These are phyloP conservation scores for Epinephelus moara DNA, from an alignment of 2,113 vertebrate species.

Conservation along the genomic window DNA sequence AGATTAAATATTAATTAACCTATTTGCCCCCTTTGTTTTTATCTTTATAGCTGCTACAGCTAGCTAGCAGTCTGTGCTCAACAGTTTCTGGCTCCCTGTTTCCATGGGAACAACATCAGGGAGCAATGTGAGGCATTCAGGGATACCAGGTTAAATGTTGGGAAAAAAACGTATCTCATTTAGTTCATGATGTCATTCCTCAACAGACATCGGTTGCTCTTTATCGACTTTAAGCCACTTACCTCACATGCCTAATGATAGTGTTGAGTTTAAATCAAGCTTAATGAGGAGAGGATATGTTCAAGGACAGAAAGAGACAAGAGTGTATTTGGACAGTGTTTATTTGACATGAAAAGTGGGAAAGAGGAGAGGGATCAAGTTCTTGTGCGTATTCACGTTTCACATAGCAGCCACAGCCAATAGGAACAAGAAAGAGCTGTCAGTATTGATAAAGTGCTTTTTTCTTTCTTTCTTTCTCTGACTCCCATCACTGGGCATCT, in stretches of 20 bases:
- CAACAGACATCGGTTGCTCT: not conserved
- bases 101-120: not conserved
- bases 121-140: not conserved
- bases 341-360: conserved; percentile 39
- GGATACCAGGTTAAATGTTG: not conserved
- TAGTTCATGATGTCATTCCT: too few species aligned
- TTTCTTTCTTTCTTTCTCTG: not conserved
- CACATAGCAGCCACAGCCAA: not conserved
- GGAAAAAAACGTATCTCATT: not conserved
- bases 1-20: too few species aligned
- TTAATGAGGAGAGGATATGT: not conserved
- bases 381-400: not conserved
- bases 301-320: not conserved
- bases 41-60: too few species aligned
- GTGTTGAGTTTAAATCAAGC: not conserved
- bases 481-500: not conserved
- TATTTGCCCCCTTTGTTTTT: too few species aligned
- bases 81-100: too few species aligned
- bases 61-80: not conserved
- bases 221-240: not conserved
- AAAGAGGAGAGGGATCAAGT: not conserved
- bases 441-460: not conserved
- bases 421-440: not conserved
- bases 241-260: not conserved
- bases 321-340: conserved; percentile 16